Conservation (phyloP, 2,888 invertebrate species). For the Drosophila imparisetae region DNA sequence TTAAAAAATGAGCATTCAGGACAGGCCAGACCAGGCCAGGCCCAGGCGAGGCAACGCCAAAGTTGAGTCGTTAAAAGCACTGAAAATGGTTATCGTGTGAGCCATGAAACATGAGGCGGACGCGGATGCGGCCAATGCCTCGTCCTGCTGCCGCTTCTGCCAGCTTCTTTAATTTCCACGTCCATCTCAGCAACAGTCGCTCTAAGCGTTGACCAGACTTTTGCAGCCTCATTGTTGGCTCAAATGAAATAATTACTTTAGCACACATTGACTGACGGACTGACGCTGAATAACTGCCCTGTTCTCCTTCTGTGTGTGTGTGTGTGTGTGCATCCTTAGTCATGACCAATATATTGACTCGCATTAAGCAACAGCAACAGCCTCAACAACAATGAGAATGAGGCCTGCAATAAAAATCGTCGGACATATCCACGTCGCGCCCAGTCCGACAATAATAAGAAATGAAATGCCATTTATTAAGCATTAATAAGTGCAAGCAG, state of each 20-base stretch:
- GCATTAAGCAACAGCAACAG: conserved; percentile 60
- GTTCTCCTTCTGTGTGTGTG: conserved; percentile 6
- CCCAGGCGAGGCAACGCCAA: conserved; percentile 44
- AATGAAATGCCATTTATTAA: conserved; percentile 85
- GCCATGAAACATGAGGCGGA: conserved; percentile 35
- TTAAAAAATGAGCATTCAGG: conserved; percentile 61
- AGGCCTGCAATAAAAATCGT: conserved; percentile 73
- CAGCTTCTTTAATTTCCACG: conserved; percentile 82
- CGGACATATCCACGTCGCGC: conserved; percentile 75
- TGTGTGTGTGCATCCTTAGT: conserved; percentile 67
- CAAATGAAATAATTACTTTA: conserved; percentile 83
- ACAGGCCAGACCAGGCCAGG: conserved; percentile 26
- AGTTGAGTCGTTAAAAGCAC: conserved; percentile 74
- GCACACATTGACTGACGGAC: conserved; percentile 70
- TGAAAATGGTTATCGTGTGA: conserved; percentile 59
- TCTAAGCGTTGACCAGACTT: conserved; percentile 68
- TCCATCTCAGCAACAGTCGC: conserved; percentile 72
- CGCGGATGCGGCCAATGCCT: conserved; percentile 32
- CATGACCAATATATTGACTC: conserved; percentile 80
- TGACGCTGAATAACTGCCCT: conserved; percentile 39
- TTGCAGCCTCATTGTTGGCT: conserved; percentile 81
- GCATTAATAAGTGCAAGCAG: conserved; percentile 84
- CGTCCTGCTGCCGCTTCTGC: conserved; percentile 39
- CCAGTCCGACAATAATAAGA: conserved; percentile 81
- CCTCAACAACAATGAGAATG: conserved; percentile 58